Conservation (phyloP, 2,113 vertebrate genomes). For the Polyodon spathula region DNA sequence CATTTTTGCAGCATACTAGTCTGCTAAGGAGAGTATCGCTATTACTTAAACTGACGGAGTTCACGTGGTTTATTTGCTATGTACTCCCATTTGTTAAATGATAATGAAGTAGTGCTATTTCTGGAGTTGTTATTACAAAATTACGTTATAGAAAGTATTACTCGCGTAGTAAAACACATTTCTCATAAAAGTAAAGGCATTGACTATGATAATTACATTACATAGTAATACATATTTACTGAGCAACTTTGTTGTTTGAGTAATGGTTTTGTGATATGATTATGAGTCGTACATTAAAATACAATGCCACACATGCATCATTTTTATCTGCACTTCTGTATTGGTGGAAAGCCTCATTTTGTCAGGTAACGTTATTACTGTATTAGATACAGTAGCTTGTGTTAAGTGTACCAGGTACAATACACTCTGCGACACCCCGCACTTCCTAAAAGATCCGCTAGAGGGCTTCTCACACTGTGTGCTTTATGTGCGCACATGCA, state of each 20-base stretch:
- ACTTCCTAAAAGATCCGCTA: neutral
- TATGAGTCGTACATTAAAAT: neutral
- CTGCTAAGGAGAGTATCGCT: neutral
- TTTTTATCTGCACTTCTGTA: too few relatives aligned
- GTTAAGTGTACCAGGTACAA: constrained; percentile 11
- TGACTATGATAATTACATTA: neutral
- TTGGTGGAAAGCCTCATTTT: too few relatives aligned
- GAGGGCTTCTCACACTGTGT: neutral
- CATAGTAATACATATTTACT: neutral
- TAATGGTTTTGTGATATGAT: too few relatives aligned
- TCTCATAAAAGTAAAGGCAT: neutral
- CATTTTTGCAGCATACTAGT: neutral
- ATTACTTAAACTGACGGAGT: neutral
- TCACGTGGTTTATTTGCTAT: neutral
- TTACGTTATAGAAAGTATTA: neutral
- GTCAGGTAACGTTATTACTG: constrained; percentile 17
- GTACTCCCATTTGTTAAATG: neutral
- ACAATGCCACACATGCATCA: too few relatives aligned
- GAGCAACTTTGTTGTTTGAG: neutral
- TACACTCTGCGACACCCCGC: too few relatives aligned
- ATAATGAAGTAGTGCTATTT: neutral
- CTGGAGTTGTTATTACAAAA: neutral
- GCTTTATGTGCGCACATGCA: too few relatives aligned
- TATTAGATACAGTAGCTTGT: constrained; percentile 24
- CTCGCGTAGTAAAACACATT: neutral